Base-by-base conservation (phyloP, 2,888 invertebrate species). In the Ormyrus pomaceus region DNA sequence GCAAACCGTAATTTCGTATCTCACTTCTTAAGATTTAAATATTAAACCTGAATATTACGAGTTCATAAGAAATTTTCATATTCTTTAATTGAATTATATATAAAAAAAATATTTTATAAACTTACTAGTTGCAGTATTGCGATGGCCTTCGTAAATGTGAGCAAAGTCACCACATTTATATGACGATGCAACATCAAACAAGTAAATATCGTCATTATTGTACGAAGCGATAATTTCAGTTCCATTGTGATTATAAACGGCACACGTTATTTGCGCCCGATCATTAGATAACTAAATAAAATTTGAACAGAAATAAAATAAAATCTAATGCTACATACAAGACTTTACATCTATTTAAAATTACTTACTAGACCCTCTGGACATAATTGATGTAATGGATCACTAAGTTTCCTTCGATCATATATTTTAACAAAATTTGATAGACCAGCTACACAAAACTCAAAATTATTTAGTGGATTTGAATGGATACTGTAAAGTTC, bases 221-320 rank as follows among this genome's bases (percentile, higher is more conserved):
- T 98, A 98, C 0, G 97, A 96, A n/a, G 96, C 98, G 10, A 99
- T 92, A 72, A 99, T 94, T 92, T 98, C 97, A 71, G 95, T 93
- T 62, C 98, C 98, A 91, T 96, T 95, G 91, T 96, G 94, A 91
- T 96, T 98, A 91, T 97, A 99, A 3, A 97, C 94, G 7, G 97
- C 96, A 87, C 96, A 96, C 0, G 98, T 98, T 3, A 98, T 94
- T 88, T 97, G 95, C 11, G 92, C 91, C 82, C 91, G 89, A 70
- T 89, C 87, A 81, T 91, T 89, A 73, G 87, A 86, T 72, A 76
- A 65, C 87, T 87, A 56, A 0, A 70, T 51, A n/a, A 70, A 34
- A 71, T 78, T 70, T 51, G 10, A 6, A 56, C 58, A 45, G 19
- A 65, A 34, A 80, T 13, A 13, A 13, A 77, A 71, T 50, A 70